Evolutionary conservation across 2,797 vertebrate species (phyloP).

Genomic region (Schizopygopsis malacanthus): DNA sequence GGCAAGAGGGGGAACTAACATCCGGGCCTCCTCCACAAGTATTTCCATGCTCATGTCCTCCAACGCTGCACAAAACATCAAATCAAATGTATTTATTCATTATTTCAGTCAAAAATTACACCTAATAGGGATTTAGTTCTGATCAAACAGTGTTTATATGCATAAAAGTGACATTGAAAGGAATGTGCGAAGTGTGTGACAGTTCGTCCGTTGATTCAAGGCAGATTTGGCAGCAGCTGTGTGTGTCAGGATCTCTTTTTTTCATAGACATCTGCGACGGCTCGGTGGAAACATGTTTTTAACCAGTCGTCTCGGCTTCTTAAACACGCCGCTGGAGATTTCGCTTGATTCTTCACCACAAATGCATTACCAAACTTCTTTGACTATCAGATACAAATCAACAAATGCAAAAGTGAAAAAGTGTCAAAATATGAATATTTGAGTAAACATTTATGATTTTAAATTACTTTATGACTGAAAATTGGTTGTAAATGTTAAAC

Average conservation of each 20-base stretch:
- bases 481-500: neutral
- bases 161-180: slow-evolving; percentile 40
- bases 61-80: neutral
- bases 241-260: slow-evolving; percentile 80
- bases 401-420: neutral
- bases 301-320: slow-evolving; percentile 67
- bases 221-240: slow-evolving; percentile 69
- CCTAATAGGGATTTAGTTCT: slow-evolving; percentile 13
- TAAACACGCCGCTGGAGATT: slow-evolving; percentile 14
- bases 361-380: neutral
- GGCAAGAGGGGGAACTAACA: slow-evolving; percentile 54
- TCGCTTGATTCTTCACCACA: neutral
- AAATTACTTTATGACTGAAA: neutral
- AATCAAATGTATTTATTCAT: slow-evolving; percentile 1
- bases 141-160: slow-evolving; percentile 35
- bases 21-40: slow-evolving; percentile 10
- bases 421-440: neutral
- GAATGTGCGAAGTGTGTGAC: slow-evolving; percentile 51
- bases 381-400: neutral
- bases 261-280: slow-evolving; percentile 89
- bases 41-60: slow-evolving; percentile 55
- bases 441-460: neutral
- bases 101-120: neutral
- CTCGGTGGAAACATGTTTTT: slow-evolving; percentile 89
- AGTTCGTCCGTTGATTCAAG: slow-evolving; percentile 45